Evolutionary conservation across 2,888 invertebrate genomes (phyloP).

Genomic region (Chelonus formosanus): DNA sequence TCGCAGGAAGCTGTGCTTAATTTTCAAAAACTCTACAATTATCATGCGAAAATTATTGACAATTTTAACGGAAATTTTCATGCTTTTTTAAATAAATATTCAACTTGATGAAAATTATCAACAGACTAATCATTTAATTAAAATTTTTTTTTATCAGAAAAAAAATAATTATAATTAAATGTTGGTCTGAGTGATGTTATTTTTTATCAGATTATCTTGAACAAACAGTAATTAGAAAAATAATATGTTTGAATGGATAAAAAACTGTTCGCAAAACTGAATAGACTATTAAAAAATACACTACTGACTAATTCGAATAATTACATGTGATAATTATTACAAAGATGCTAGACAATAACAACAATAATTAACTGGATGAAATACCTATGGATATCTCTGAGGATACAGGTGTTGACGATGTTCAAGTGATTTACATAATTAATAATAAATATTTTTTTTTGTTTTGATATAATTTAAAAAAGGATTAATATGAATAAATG

Average conservation of each 20-base stretch:
- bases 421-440: conserved; percentile 6
- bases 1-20: conserved; percentile 6
- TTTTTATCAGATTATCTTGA: background rate
- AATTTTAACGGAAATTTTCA: no score
- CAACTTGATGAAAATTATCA: no score
- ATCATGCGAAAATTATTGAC: no score
- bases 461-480: no score
- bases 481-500: conserved; percentile 15
- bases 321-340: background rate
- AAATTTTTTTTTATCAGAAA: no score
- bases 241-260: conserved; percentile 42
- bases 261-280: conserved; percentile 59
- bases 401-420: conserved; percentile 27
- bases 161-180: no score
- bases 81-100: no score
- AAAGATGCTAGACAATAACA: conserved; percentile 3
- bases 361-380: conserved; percentile 15
- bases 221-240: background rate
- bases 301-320: background rate
- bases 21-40: no score
- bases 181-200: no score
- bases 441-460: no score
- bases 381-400: conserved; percentile 27
- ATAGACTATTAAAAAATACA: conserved; percentile 7
- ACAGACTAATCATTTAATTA: no score